Evolutionary conservation across 2,113 vertebrate species (phyloP).

Genomic region (Mirounga angustirostris): DNA sequence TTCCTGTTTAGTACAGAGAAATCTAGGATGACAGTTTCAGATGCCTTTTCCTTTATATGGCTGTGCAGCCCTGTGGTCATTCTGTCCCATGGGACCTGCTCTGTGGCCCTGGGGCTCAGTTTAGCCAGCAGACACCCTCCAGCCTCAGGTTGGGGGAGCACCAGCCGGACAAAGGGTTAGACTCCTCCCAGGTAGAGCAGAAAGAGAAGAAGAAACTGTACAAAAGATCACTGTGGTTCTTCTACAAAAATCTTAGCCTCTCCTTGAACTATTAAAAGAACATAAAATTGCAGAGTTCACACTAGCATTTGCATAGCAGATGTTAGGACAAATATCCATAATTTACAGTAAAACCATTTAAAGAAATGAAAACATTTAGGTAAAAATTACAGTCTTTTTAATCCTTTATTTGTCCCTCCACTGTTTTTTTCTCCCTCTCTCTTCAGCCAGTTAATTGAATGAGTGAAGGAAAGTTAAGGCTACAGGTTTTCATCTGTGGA

Average conservation of each 20-base stretch:
- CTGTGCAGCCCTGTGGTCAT: neutral
- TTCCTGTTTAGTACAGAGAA: neutral
- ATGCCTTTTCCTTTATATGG: neutral
- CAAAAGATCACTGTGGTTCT: neutral
- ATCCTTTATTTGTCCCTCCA: neutral
- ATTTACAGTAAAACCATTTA: neutral
- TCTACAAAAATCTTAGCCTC: neutral
- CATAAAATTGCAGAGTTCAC: neutral
- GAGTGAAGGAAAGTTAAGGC: conserved; percentile 60
- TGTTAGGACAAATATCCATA: neutral
- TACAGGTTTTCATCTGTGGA: conserved; percentile 49
- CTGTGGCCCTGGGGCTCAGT: neutral
- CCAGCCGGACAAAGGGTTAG: neutral
- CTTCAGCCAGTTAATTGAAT: conserved; percentile 67
- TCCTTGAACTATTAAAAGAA: neutral
- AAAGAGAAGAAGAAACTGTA: neutral
- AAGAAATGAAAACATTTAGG: conserved; percentile 8
- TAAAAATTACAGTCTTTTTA: conserved; percentile 10
- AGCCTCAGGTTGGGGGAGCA: neutral
- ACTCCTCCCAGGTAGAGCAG: neutral
- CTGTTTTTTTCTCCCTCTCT: neutral
- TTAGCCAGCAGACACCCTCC: neutral
- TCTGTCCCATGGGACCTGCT: neutral
- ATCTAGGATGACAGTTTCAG: neutral
- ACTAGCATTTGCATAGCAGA: neutral